phyloP scores from a whole-genome alignment of 1,140 invertebrate genomes.

The Elymnias hypermnestra region DNA sequence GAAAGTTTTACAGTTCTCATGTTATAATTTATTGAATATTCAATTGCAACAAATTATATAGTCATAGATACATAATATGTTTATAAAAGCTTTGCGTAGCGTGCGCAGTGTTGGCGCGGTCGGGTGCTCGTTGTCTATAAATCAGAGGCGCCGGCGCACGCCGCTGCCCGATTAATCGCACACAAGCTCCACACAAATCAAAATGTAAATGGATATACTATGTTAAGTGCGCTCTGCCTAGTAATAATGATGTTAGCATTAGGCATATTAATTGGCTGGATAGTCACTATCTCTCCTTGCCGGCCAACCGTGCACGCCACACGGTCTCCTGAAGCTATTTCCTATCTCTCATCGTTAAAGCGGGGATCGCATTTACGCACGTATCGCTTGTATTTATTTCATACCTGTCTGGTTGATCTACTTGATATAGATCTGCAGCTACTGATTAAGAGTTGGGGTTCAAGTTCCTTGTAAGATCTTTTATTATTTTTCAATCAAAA shows the following conservation, averaged over 20 bases:
- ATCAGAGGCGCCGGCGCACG: slow-evolving; percentile 60
- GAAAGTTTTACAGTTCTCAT: too few relatives aligned
- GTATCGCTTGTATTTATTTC: slow-evolving; percentile 8
- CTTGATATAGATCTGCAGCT: too few relatives aligned
- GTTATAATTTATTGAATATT: too few relatives aligned
- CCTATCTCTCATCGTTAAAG: slow-evolving; percentile 21
- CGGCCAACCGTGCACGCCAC: slow-evolving; percentile 46
- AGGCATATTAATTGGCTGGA: slow-evolving; percentile 73
- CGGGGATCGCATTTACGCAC: slow-evolving; percentile 11
- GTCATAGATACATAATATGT: neutral
- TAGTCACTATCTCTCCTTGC: slow-evolving; percentile 58
- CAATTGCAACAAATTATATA: neutral
- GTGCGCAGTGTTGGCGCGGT: slow-evolving; percentile 30
- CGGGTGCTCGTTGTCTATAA: slow-evolving; percentile 39
- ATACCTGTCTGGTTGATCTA: too few relatives aligned
- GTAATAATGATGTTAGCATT: slow-evolving; percentile 76
- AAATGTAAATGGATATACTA: slow-evolving; percentile 74
- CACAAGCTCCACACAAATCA: slow-evolving; percentile 67
- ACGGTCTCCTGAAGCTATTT: slow-evolving; percentile 26
- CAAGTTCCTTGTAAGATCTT: too few relatives aligned
- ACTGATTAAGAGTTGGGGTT: too few relatives aligned
- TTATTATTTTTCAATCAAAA: too few relatives aligned
- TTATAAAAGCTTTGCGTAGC: slow-evolving; percentile 9
- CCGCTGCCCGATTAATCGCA: slow-evolving; percentile 67
- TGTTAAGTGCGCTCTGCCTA: slow-evolving; percentile 67